These are phyloP conservation scores for Xanthorhoe spadicearia DNA, from an alignment of 2,888 invertebrate genomes.

Conservation along the genomic window DNA sequence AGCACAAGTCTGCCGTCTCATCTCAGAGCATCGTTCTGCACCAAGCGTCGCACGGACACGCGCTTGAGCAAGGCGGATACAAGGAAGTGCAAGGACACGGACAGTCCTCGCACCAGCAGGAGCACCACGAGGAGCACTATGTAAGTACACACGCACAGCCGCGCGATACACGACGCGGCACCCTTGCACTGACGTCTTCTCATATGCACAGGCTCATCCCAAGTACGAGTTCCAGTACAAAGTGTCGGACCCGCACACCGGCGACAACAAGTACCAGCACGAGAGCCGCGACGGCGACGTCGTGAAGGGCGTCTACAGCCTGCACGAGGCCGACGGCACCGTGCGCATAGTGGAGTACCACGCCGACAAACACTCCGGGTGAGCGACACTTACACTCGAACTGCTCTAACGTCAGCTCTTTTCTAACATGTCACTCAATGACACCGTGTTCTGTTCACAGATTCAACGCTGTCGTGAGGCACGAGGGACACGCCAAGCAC, in stretches of 20 bases:
- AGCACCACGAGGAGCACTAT: conserved; percentile 6
- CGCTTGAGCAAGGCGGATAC: not conserved
- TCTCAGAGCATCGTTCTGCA: conserved; percentile 57
- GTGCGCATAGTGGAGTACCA: conserved; percentile 82
- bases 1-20: conserved; percentile 49
- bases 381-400: conserved; percentile 43
- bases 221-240: conserved; percentile 83
- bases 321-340: conserved; percentile 84
- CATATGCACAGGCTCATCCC: conserved; percentile 67
- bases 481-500: conserved; percentile 6
- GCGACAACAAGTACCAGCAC: conserved; percentile 82
- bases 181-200: not conserved
- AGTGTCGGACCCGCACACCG: conserved; percentile 82
- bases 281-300: conserved; percentile 82
- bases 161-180: not conserved
- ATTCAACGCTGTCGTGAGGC: conserved; percentile 2
- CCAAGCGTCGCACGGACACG: conserved; percentile 41
- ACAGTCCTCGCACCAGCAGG: conserved; percentile 4
- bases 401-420: not conserved
- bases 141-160: not conserved
- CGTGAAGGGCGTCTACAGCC: conserved; percentile 84
- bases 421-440: not conserved
- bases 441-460: not conserved
- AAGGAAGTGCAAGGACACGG: not conserved
- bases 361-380: conserved; percentile 81